phyloP scores from a whole-genome alignment of 2,888 invertebrate species.

The Agonopterix heracliana region DNA sequence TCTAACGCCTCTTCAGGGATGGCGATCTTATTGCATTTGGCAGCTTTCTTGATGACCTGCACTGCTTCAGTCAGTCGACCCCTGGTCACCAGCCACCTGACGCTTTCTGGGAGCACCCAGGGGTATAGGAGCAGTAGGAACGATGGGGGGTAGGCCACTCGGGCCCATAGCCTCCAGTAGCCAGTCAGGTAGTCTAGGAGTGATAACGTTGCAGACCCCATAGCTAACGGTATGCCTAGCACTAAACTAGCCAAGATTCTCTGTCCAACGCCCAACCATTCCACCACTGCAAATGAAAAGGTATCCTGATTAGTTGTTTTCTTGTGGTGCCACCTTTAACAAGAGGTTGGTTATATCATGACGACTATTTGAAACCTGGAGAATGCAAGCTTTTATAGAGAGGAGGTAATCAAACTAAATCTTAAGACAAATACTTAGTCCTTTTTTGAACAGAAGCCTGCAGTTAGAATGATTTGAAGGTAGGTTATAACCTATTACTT shows the following conservation, averaged over 20 bases:
- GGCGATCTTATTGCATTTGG: conserved; percentile 74
- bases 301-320: background rate
- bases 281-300: conserved; percentile 76
- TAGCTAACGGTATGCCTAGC: conserved; percentile 81
- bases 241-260: conserved; percentile 83
- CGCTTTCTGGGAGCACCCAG: conserved; percentile 84
- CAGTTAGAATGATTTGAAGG: no score
- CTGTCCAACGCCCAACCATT: conserved; percentile 84
- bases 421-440: no score
- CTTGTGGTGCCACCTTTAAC: no score
- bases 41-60: conserved; percentile 74
- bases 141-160: conserved; percentile 82
- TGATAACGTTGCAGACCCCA: conserved; percentile 82
- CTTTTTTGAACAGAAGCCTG: no score
- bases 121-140: conserved; percentile 80
- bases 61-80: conserved; percentile 79
- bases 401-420: no score
- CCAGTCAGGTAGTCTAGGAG: conserved; percentile 80
- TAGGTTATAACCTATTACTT: conserved; percentile 31
- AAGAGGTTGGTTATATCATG: no score
- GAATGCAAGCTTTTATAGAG: no score
- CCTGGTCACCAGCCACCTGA: conserved; percentile 84
- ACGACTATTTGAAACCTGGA: no score
- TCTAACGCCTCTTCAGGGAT: conserved; percentile 66
- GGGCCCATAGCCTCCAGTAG: conserved; percentile 82